phyloP scores from a whole-genome alignment of 1,140 invertebrate species.

The Drosophila tristis region DNA sequence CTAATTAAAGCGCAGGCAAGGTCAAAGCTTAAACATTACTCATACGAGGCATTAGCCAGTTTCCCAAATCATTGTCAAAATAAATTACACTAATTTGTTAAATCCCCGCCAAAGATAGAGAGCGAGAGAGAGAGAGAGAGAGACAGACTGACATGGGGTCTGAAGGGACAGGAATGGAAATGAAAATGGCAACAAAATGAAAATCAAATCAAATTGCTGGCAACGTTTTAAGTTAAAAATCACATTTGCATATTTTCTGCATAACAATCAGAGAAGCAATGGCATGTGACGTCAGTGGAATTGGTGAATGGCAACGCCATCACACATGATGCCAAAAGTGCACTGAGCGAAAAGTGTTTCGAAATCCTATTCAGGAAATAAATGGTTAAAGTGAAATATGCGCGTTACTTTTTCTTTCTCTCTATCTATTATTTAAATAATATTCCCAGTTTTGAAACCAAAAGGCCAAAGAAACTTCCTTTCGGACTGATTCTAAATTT shows the following conservation, averaged over 20 bases:
- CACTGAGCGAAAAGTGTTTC: constrained; percentile 2
- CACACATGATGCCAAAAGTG: constrained; percentile 29
- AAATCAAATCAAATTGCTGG: constrained; percentile 57
- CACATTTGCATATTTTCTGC: constrained; percentile 79
- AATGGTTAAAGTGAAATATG: neutral
- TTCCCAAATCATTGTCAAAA: constrained; percentile 74
- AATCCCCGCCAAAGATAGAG: constrained; percentile 39
- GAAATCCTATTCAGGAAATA: neutral
- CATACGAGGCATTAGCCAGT: constrained; percentile 70
- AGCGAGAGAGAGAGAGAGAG: neutral
- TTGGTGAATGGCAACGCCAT: constrained; percentile 23
- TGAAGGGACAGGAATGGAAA: neutral
- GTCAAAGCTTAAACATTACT: constrained; percentile 69
- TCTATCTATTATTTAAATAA: no score
- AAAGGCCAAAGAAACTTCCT: no score
- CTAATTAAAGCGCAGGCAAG: constrained; percentile 67
- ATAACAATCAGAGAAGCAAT: constrained; percentile 79
- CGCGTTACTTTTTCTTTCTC: no score
- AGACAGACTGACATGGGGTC: neutral
- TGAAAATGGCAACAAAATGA: constrained; percentile 16
- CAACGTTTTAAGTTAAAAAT: constrained; percentile 71
- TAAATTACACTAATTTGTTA: constrained; percentile 80
- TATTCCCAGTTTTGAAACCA: no score
- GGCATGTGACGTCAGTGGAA: constrained; percentile 64
- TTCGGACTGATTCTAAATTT: neutral